These are phyloP conservation scores for Hiodon tergisus DNA, from an alignment of 2,113 vertebrate species.

Conservation along the genomic window DNA sequence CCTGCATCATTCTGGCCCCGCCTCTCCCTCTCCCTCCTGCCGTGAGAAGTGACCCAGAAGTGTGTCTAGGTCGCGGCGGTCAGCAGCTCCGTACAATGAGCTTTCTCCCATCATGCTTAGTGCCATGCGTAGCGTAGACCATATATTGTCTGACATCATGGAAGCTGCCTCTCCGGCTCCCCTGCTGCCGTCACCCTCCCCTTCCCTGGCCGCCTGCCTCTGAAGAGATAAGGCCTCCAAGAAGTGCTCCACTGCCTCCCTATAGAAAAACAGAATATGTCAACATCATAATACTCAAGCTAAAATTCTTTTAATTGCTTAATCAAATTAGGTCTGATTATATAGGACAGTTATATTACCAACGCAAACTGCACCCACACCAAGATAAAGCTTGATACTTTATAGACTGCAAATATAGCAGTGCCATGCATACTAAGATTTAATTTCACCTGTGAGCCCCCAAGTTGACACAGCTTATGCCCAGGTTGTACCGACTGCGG, in stretches of 20 bases:
- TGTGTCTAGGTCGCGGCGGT: slow-evolving; percentile 77
- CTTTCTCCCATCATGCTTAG: slow-evolving; percentile 97
- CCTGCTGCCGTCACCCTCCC: slow-evolving; percentile 59
- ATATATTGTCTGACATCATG: slow-evolving; percentile 98
- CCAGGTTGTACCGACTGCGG: slow-evolving; percentile 93
- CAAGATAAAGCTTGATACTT: neutral
- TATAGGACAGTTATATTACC: no score
- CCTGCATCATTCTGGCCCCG: slow-evolving; percentile 61
- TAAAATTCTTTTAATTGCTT: no score
- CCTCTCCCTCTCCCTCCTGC: slow-evolving; percentile 72
- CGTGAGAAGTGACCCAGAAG: slow-evolving; percentile 81
- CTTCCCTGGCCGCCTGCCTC: slow-evolving; percentile 75
- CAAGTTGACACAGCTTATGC: slow-evolving; percentile 95
- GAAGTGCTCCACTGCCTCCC: slow-evolving; percentile 97
- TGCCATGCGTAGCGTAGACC: slow-evolving; percentile 94
- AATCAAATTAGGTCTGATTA: no score
- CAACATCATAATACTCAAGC: neutral
- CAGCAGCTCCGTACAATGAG: slow-evolving; percentile 82
- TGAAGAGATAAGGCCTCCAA: slow-evolving; percentile 92
- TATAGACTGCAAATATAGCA: neutral
- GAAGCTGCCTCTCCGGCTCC: slow-evolving; percentile 63
- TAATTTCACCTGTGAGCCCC: slow-evolving; percentile 84
- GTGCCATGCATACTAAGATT: neutral
- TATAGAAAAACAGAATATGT: slow-evolving; percentile 41
- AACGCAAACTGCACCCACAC: neutral